Percentiles rank a stretch among this genome's conserved stretches.
These are phyloP conservation scores for Aphis craccivora DNA, from an alignment of 1,140 invertebrate genomes.

Conservation along the genomic window DNA sequence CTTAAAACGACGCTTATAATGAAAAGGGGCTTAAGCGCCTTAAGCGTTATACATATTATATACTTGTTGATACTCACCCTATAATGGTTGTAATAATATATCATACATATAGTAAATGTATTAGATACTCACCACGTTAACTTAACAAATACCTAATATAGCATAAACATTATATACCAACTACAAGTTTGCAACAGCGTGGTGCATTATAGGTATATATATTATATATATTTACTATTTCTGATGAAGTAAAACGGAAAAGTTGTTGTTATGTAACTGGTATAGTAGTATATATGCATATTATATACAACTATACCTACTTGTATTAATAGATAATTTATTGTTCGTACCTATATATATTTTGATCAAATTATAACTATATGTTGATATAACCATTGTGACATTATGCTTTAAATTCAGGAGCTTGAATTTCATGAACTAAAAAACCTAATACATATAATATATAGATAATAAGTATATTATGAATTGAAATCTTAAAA, in stretches of 20 bases:
- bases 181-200: not conserved
- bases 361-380: not conserved
- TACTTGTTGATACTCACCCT: slow-evolving; percentile 24
- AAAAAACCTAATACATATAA: not conserved
- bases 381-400: not conserved
- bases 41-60: not conserved
- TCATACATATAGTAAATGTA: not conserved
- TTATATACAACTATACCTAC: not conserved
- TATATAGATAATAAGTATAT: too few relatives aligned
- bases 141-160: not conserved
- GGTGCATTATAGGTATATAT: not conserved
- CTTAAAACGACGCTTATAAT: not conserved
- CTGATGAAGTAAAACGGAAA: not conserved
- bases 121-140: not conserved
- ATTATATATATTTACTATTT: not conserved
- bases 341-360: not conserved
- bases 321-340: not conserved
- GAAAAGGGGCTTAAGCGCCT: not conserved
- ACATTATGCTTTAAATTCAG: not conserved
- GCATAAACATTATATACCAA: not conserved
- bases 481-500: too few relatives aligned
- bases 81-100: not conserved
- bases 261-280: not conserved
- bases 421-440: not conserved
- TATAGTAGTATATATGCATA: not conserved